Evolutionary conservation across 2,888 invertebrate species (phyloP).

Genomic region (Tyria jacobaeae): DNA sequence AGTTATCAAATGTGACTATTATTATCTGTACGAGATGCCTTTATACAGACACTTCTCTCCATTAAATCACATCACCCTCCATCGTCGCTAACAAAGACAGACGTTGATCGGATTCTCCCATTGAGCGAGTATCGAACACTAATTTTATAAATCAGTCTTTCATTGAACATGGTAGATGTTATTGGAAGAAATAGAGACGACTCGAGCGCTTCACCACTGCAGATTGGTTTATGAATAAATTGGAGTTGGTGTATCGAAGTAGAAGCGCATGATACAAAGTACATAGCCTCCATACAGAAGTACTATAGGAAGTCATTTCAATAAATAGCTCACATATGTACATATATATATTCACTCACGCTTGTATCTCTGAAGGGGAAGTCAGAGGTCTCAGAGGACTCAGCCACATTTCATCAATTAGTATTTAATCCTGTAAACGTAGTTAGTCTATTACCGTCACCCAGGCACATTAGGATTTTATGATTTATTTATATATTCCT

Average conservation of each 20-base stretch:
- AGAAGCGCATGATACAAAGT: too few species aligned
- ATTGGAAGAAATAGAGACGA: background rate
- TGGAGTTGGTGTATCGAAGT: background rate
- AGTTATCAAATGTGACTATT: background rate
- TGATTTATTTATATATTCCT: too few species aligned
- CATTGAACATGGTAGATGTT: background rate
- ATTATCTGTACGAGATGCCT: background rate
- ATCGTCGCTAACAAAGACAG: background rate
- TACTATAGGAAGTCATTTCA: too few species aligned
- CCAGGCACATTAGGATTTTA: too few species aligned
- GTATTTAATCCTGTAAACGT: too few species aligned
- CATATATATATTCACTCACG: too few species aligned
- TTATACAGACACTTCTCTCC: background rate
- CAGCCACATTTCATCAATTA: too few species aligned
- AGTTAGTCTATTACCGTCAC: too few species aligned
- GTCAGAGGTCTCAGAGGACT: too few species aligned
- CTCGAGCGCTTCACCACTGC: background rate
- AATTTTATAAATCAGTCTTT: conserved; percentile 10
- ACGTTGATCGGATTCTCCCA: conserved; percentile 1
- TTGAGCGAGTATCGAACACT: conserved; percentile 3
- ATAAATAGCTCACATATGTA: too few species aligned
- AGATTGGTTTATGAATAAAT: background rate
- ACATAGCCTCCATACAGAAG: too few species aligned
- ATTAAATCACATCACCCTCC: background rate
- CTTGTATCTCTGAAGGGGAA: too few species aligned